Evolutionary conservation across 1,140 invertebrate genomes (phyloP), one percentile per base, ranked within the genome.

Genomic region (Streblospio benedicti): DNA sequence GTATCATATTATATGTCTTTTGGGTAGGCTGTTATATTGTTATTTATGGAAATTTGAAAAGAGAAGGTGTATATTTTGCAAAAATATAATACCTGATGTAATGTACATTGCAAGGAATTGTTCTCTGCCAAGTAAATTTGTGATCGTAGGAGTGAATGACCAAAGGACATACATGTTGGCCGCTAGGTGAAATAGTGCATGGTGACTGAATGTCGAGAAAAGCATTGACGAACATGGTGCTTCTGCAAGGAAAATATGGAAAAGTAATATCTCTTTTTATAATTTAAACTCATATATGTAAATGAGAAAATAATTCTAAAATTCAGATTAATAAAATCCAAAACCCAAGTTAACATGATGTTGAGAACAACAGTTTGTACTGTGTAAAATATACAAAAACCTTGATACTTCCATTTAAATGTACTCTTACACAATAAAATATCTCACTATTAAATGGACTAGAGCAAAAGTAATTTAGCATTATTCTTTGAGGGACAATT

Each of bases 161-260:
- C 93, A 87, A 23, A 97, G 77, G 23, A 95, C 93, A 80, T 91
- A 95, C 94, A 98, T 97, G 78, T 98, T 98, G 35, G 86, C 84
- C 68, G 84, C 83, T 50, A 97, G 81, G 80, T 98, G 95, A 45
- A 93, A 78, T 32, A 84, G 71, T 9, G 87, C 90, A 69, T 88
- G 87, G 75, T 98, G 95, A 70, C 93, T 97, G 76, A 98, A 97
- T 50, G 87, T 89, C 9, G 90, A 93, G 1, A 97, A 76, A 18
- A 97, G 69, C 91, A 96, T 93, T 23, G 93, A 90, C 77, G 85
- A 84, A 76, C 86, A 93, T 54, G 85, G 78, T 64, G 80, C 80
- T 72, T 80, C 87, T 89, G 69, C 33, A 82, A 64, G 62, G 58
- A 49, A 62, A 30, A 63, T 45, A 57, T 58, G 32, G 35, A 47